Evolutionary conservation across 2,797 vertebrate genomes (phyloP).

Genomic region (Stomatorhinus walkeri): DNA sequence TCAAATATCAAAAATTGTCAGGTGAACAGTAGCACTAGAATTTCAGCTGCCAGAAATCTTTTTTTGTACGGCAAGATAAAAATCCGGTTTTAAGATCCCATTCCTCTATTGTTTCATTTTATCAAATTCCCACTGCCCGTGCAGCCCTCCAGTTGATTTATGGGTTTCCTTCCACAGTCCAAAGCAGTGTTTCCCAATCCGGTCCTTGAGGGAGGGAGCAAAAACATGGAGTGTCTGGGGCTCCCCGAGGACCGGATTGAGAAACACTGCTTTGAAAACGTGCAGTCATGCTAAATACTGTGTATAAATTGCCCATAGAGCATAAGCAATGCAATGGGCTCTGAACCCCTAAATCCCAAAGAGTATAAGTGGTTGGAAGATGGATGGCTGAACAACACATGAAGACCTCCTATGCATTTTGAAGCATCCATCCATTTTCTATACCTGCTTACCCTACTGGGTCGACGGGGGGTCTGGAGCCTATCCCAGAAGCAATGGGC

Average conservation of each 20-base stretch:
- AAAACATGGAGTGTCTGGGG: not conserved
- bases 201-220: not conserved
- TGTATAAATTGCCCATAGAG: not conserved
- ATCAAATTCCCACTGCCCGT: not conserved
- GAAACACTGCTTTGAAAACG: not conserved
- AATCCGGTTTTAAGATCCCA: not conserved
- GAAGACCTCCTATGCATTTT: not conserved
- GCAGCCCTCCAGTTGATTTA: not conserved
- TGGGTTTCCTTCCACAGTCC: not conserved
- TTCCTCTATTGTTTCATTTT: not conserved
- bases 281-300: not conserved
- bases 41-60: not conserved
- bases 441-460: too few species aligned
- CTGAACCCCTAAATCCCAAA: not conserved
- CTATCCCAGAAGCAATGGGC: too few species aligned
- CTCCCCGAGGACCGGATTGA: not conserved
- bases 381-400: not conserved
- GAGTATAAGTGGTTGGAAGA: not conserved
- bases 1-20: not conserved
- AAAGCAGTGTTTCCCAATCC: not conserved
- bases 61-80: not conserved
- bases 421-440: too few species aligned
- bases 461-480: too few species aligned
- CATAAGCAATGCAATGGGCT: not conserved
- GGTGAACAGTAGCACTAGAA: not conserved